Base-by-base conservation (phyloP, 2,888 invertebrate genomes). In the Cenopis cana region DNA sequence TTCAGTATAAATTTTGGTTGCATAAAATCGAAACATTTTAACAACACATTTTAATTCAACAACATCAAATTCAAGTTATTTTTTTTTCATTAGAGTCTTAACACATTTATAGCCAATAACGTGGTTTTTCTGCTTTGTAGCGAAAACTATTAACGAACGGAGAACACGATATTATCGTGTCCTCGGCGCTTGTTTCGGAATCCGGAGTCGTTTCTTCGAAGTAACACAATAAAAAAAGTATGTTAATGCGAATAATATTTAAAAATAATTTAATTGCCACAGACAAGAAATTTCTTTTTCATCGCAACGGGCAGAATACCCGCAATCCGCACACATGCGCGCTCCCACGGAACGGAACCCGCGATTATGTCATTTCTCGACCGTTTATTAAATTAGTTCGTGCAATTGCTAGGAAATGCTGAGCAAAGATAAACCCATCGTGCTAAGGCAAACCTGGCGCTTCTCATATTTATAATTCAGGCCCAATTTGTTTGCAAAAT, bases 311-410 rank as follows among this genome's bases (percentile, higher is more conserved):
- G 46, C 54, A 12, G 61, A 24, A 29, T 62, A 57, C 62, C 20
- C 36, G 75, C 76, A 73, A 74, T 74, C 70, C 66, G 54, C 68
- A 74, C 89, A 89, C 82, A 81, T 88, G 89, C 74, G 78, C 60
- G 64, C 88, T 89, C 90, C 81, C 89, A 89, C 79, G 75, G 75
- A 56, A 89, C 79, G 75, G 75, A 56, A 67, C 73, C 70, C 67
- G 33, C 79, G 76, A 89, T 89, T 89, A 89, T 76, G 77, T 76
- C 73, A 77, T 81, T 82, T 78, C 77, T 76, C 76, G 78, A 74
- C 79, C 80, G 82, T 83, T 87, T 86, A 87, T 90, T 89, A 86
- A 82, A 83, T 77, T 78, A 77, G 79, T 73, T 80, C 79, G 74
- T 72, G 80, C 87, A 86, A 89, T 87, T 79, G 79, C 76, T 62